Evolutionary conservation across 2,113 vertebrate species (phyloP).

Genomic region (Ciconia boyciana): DNA sequence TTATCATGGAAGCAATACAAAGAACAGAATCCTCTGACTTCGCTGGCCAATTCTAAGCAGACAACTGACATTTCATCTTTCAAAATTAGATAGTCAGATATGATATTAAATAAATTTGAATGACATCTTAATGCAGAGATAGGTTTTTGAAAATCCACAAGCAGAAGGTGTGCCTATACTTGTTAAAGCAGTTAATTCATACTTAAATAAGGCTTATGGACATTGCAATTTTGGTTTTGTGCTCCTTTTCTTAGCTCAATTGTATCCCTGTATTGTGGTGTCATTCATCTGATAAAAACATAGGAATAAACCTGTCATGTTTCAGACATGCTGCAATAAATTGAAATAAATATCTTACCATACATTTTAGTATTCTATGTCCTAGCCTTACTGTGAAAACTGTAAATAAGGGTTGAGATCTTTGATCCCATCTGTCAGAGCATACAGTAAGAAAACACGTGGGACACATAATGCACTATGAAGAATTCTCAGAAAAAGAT

Average conservation of each 20-base stretch:
- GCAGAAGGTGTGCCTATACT: background rate
- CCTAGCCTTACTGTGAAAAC: background rate
- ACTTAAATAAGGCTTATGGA: background rate
- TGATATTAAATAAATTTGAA: background rate
- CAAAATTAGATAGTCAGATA: background rate
- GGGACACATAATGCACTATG: background rate
- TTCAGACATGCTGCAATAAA: background rate
- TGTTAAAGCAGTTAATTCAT: background rate
- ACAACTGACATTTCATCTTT: background rate
- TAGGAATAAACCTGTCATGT: background rate
- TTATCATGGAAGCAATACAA: background rate
- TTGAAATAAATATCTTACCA: background rate
- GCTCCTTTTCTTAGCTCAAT: background rate
- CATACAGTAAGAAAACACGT: fast-evolving
- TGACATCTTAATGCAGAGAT: background rate
- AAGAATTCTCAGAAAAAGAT: background rate
- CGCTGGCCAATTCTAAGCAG: background rate
- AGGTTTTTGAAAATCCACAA: background rate
- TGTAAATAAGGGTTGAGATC: background rate
- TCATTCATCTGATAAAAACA: background rate
- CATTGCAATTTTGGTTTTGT: background rate
- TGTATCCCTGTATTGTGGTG: background rate
- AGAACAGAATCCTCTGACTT: background rate
- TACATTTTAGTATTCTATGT: background rate
- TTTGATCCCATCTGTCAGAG: background rate